These are phyloP conservation scores for Allygus modestus DNA, from an alignment of 2,888 invertebrate species.

Conservation along the genomic window DNA sequence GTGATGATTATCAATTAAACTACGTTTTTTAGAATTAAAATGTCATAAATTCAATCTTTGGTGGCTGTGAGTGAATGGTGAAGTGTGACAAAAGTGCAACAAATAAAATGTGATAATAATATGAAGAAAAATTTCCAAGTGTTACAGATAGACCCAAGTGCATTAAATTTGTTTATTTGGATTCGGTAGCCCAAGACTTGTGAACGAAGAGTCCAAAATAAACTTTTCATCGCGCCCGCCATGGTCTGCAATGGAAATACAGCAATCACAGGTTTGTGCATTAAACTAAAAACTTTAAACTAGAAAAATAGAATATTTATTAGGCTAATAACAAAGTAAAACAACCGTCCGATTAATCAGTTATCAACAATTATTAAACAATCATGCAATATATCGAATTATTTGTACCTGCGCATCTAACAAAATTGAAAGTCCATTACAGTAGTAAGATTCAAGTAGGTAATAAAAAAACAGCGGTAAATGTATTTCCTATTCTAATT, in stretches of 20 bases:
- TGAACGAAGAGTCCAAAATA: slow-evolving; percentile 13
- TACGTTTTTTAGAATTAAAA: neutral
- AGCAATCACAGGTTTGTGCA: slow-evolving; percentile 10
- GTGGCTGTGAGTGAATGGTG: slow-evolving; percentile 41
- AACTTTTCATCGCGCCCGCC: slow-evolving; percentile 39
- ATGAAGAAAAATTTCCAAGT: slow-evolving; percentile 34
- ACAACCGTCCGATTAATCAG: too few relatives aligned
- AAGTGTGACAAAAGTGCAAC: slow-evolving; percentile 39
- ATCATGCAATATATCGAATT: too few relatives aligned
- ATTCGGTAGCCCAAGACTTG: slow-evolving; percentile 56
- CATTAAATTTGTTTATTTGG: slow-evolving; percentile 27
- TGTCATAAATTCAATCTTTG: neutral
- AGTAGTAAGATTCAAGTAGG: too few relatives aligned
- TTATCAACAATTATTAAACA: too few relatives aligned
- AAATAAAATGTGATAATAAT: slow-evolving; percentile 27
- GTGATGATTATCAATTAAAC: slow-evolving; percentile 27
- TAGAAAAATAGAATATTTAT: too few relatives aligned
- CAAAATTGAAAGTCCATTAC: too few relatives aligned
- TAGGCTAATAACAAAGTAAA: too few relatives aligned
- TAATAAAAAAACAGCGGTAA: too few relatives aligned
- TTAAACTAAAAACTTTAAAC: neutral
- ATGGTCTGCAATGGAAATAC: slow-evolving; percentile 45
- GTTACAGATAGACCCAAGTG: slow-evolving; percentile 41
- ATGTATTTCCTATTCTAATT: too few relatives aligned
- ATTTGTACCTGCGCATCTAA: too few relatives aligned